These are phyloP conservation scores for Antechinus flavipes DNA, from an alignment of 2,113 vertebrate species.

Conservation along the genomic window DNA sequence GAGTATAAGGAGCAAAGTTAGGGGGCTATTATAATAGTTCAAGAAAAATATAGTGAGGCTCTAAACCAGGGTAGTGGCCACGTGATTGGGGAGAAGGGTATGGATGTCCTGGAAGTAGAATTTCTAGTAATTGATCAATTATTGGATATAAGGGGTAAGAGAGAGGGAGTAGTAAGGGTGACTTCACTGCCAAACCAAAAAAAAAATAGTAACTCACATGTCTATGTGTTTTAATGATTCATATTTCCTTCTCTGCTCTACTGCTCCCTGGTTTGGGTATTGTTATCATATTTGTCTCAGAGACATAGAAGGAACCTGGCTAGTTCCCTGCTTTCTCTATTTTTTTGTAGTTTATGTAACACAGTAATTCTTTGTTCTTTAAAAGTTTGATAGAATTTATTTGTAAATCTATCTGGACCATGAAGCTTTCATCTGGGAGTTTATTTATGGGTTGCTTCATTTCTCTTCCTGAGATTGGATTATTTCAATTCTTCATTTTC, in stretches of 20 bases:
- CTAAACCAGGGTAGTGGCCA: conserved; percentile 16
- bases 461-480: neutral
- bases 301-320: neutral
- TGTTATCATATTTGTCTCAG: neutral
- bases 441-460: neutral
- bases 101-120: neutral
- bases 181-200: neutral
- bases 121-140: neutral
- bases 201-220: neutral
- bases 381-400: neutral
- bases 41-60: conserved; percentile 18
- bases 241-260: neutral
- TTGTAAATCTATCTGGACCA: neutral
- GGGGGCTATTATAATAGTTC: neutral
- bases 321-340: neutral
- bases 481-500: neutral
- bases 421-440: neutral
- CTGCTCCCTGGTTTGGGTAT: neutral
- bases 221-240: neutral
- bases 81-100: neutral
- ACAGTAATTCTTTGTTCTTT: neutral
- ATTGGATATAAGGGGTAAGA: neutral
- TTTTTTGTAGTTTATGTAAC: neutral
- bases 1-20: neutral
- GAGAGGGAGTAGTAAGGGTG: neutral